Conservation (phyloP, 2,888 invertebrate species). For the Caenorhabditis auriculariae region DNA sequence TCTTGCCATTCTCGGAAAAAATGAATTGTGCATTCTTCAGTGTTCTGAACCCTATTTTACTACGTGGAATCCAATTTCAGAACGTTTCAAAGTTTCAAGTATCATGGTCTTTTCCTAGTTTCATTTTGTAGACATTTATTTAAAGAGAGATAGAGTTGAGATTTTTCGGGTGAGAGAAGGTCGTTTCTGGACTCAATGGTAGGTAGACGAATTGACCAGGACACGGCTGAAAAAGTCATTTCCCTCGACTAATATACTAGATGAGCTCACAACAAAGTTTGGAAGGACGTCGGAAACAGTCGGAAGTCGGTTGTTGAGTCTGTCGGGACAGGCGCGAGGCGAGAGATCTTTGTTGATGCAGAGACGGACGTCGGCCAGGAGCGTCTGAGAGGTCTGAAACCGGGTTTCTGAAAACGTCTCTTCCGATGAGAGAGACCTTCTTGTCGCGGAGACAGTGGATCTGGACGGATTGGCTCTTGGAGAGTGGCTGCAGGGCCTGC, state of each 20-base stretch:
- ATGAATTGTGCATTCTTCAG: too few relatives aligned
- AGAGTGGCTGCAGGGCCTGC: slow-evolving; percentile 10
- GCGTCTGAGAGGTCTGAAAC: slow-evolving; percentile 20
- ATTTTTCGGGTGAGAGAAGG: too few relatives aligned
- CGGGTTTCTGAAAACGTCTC: not conserved
- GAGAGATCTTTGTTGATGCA: slow-evolving; percentile 27
- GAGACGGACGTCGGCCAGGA: slow-evolving; percentile 33
- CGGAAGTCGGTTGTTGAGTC: not conserved
- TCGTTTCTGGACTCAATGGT: too few relatives aligned
- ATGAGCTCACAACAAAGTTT: not conserved
- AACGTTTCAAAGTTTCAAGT: too few relatives aligned
- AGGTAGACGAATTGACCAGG: slow-evolving; percentile 23
- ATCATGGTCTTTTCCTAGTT: too few relatives aligned
- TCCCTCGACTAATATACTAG: not conserved
- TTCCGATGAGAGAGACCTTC: slow-evolving; percentile 30
- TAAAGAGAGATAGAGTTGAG: too few relatives aligned
- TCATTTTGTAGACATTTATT: too few relatives aligned
- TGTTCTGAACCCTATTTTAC: too few relatives aligned
- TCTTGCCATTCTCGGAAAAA: too few relatives aligned
- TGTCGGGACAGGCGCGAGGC: slow-evolving; percentile 21
- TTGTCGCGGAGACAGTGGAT: slow-evolving; percentile 38
- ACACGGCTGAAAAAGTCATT: slow-evolving; percentile 14
- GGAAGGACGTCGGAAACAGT: not conserved
- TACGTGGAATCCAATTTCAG: too few relatives aligned
- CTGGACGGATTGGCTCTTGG: slow-evolving; percentile 19